Conservation (phyloP, 2,888 invertebrate genomes). For the Elegia similella region DNA sequence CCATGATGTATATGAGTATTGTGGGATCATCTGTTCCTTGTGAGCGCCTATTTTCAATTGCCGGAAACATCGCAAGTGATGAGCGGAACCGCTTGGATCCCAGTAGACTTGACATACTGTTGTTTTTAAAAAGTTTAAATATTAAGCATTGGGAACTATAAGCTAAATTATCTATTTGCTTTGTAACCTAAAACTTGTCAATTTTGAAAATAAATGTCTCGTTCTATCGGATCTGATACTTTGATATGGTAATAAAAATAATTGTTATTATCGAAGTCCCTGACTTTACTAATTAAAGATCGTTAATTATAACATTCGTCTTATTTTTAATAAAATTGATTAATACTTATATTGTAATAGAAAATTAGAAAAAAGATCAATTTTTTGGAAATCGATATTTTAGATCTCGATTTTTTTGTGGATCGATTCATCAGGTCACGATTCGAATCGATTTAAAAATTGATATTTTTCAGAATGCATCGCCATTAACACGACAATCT, state of each 20-base stretch:
- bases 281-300: too few relatives aligned
- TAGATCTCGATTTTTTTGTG: background rate
- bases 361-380: background rate
- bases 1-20: conserved; percentile 32
- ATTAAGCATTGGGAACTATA: conserved; percentile 15
- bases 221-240: background rate
- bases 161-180: background rate
- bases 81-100: conserved; percentile 32
- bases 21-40: conserved; percentile 31
- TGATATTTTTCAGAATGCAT: too few relatives aligned
- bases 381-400: background rate
- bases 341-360: background rate
- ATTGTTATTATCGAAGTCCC: too few relatives aligned
- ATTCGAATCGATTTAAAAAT: too few relatives aligned
- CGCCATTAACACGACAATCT: too few relatives aligned
- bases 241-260: background rate
- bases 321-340: background rate
- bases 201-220: background rate
- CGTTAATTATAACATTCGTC: too few relatives aligned
- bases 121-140: conserved; percentile 28
- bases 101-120: conserved; percentile 28
- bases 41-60: conserved; percentile 31
- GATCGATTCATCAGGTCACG: too few relatives aligned
- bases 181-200: background rate
- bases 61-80: conserved; percentile 31